phyloP scores from a whole-genome alignment of 1,140 invertebrate species.

The Pristionchus pacificus region DNA sequence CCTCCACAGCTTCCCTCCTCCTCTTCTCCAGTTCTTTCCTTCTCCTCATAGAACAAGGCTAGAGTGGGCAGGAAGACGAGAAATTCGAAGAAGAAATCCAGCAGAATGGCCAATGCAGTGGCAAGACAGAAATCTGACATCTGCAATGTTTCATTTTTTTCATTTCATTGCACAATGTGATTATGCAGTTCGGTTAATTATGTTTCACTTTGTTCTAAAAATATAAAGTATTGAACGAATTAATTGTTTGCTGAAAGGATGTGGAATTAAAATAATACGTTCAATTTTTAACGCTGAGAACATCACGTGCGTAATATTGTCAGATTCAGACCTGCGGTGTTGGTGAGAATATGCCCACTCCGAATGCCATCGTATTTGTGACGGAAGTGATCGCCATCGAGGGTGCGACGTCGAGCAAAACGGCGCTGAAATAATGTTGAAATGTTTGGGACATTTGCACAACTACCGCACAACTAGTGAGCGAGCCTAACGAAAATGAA shows the following conservation, averaged over 20 bases:
- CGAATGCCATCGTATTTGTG: conserved; percentile 47
- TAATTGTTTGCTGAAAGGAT: too few species aligned
- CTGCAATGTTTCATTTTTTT: too few species aligned
- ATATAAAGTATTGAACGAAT: too few species aligned
- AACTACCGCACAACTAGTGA: too few species aligned
- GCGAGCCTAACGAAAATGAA: too few species aligned
- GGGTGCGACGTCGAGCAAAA: conserved; percentile 33
- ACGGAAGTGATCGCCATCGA: conserved; percentile 49
- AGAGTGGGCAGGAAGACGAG: conserved; percentile 43
- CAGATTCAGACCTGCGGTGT: conserved; percentile 33
- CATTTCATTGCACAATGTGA: too few species aligned
- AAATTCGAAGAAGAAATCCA: conserved; percentile 52
- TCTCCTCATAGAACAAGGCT: conserved; percentile 28
- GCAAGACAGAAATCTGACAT: conserved; percentile 45
- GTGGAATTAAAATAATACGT: too few species aligned
- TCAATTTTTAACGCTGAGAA: too few species aligned
- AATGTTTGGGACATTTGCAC: conserved; percentile 13
- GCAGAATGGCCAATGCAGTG: conserved; percentile 44
- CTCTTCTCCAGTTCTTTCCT: conserved; percentile 4
- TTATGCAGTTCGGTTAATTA: too few species aligned
- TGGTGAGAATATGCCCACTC: conserved; percentile 47
- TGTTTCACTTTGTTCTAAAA: too few species aligned
- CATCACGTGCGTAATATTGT: too few species aligned
- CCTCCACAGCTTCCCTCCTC: conserved; percentile 11
- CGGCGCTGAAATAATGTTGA: conserved; percentile 15